A percentile compares a stretch with the other conserved stretches of the same genome.
These are phyloP conservation scores for Colinus virginianus DNA, from an alignment of 2,113 vertebrate genomes.

Conservation along the genomic window DNA sequence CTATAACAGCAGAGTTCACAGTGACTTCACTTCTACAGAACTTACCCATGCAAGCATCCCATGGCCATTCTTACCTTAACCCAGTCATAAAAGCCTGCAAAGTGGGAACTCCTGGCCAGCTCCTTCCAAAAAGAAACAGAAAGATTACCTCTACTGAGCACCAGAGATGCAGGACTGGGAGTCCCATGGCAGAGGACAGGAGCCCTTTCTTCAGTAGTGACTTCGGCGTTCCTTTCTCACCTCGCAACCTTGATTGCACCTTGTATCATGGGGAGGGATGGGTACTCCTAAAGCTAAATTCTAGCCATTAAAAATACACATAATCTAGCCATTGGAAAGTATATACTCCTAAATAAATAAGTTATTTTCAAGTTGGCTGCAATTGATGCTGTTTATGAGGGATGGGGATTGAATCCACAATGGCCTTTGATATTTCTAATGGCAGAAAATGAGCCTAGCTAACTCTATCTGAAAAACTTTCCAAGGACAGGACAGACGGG, in stretches of 20 bases:
- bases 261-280: background rate
- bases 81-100: conserved; percentile 78
- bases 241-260: background rate
- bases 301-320: background rate
- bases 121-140: conserved; percentile 80
- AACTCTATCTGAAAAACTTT: background rate
- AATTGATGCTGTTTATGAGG: background rate
- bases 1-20: background rate
- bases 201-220: background rate
- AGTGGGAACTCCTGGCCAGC: conserved; percentile 79
- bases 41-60: accelerated
- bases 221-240: background rate
- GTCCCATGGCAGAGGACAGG: background rate
- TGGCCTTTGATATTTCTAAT: background rate
- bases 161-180: background rate
- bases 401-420: background rate
- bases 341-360: background rate
- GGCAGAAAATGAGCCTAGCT: background rate
- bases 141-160: background rate
- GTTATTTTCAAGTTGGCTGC: background rate
- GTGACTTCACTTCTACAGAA: background rate
- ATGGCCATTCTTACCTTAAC: conserved; percentile 78
- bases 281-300: background rate
- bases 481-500: background rate
- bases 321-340: background rate